These are phyloP conservation scores for Loriculus beryllinus DNA, from an alignment of 2,797 vertebrate genomes.

Conservation along the genomic window DNA sequence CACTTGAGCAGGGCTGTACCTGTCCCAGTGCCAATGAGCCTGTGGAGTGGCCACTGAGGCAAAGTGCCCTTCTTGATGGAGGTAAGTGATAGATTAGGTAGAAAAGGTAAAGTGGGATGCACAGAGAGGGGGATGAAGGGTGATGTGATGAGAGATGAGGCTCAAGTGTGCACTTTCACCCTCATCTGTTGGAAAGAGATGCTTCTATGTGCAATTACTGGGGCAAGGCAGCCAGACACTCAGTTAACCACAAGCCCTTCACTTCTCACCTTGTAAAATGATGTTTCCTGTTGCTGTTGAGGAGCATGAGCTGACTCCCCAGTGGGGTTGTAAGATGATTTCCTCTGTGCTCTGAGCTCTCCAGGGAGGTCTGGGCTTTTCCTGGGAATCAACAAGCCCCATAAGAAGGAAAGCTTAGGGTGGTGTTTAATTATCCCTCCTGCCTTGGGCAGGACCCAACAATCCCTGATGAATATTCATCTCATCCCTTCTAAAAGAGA, in stretches of 20 bases:
- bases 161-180: rapidly evolving
- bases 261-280: background rate
- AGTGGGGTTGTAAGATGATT: background rate
- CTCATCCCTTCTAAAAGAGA: background rate
- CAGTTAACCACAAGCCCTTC: background rate
- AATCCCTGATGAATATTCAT: background rate
- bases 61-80: background rate
- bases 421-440: background rate
- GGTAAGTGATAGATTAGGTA: background rate
- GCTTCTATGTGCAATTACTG: background rate
- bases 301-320: background rate
- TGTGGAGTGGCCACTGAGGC: background rate
- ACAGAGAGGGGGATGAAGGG: background rate
- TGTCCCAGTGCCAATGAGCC: background rate
- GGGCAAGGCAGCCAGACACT: background rate
- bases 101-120: background rate
- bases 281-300: background rate
- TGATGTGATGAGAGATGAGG: background rate
- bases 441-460: background rate
- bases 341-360: background rate
- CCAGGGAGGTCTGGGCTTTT: background rate
- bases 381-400: background rate
- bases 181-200: rapidly evolving
- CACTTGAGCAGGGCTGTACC: background rate
- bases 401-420: background rate